Conservation (phyloP, 2,888 invertebrate species). For the Vesta saturnalis region DNA sequence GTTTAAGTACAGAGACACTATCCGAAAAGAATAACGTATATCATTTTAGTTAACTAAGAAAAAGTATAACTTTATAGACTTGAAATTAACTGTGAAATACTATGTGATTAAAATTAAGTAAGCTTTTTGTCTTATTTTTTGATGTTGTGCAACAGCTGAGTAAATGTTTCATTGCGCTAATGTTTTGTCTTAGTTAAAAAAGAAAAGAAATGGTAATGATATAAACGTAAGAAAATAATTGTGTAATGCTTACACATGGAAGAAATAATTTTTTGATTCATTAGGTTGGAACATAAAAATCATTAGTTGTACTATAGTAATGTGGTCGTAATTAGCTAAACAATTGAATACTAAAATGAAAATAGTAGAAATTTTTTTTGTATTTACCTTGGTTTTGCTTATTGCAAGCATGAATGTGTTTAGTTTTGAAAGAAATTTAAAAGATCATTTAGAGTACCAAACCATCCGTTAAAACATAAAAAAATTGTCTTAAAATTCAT, state of each 20-base stretch:
- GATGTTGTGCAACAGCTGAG: too few relatives aligned
- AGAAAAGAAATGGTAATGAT: not conserved
- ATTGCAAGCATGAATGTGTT: too few relatives aligned
- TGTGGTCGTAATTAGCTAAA: not conserved
- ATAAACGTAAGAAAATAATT: not conserved
- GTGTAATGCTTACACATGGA: not conserved
- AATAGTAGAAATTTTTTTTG: not conserved
- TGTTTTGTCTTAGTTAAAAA: too few relatives aligned
- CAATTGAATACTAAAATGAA: slow-evolving; percentile 1
- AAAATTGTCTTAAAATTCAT: too few relatives aligned
- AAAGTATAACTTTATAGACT: too few relatives aligned
- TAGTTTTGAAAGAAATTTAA: too few relatives aligned
- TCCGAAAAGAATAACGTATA: not conserved
- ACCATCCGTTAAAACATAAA: too few relatives aligned
- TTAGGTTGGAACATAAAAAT: slow-evolving; percentile 6
- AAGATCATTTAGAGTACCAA: too few relatives aligned
- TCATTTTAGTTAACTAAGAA: too few relatives aligned
- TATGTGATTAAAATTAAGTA: too few relatives aligned
- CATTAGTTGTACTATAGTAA: slow-evolving; percentile 1
- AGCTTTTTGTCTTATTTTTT: too few relatives aligned
- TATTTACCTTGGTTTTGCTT: not conserved
- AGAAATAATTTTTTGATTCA: not conserved
- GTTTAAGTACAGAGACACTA: not conserved
- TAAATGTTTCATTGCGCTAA: not conserved
- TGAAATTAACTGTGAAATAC: too few relatives aligned